Base-by-base conservation (phyloP, 2,113 vertebrate genomes). In the Pseudorectes ferrugineus region DNA sequence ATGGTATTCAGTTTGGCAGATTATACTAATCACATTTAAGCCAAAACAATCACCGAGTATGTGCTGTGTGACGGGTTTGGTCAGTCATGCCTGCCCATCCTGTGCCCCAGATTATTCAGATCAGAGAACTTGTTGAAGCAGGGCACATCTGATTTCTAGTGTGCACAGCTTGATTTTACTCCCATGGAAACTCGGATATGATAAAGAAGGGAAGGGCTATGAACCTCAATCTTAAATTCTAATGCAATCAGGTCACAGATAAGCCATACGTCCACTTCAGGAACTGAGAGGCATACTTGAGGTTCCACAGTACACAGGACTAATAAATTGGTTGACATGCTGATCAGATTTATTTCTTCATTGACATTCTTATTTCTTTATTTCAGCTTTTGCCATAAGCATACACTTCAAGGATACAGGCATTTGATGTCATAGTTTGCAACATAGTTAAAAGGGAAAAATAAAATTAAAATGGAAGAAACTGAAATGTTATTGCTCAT, bases 301-400 rank as follows among this genome's bases (percentile, higher is more conserved):
- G 6, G 11, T 36, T 17, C 18, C 55, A 38, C 9, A 67, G 46
- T 10, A n/a, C 42, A 67, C 8, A 11, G 17, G 12, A 25, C 12
- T 55, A 36, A 40, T 84, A 49, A 49, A 0, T 48, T 89, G 16
- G 14, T 75, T 94, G 57, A 29, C 18, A 92, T 19, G 48, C 85
- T 88, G 43, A 28, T 73, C 38, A 58, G 76, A 77, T 89, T 57
- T 75, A 19, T 84, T 96, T 89, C 45, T 82, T 49, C 36, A 75
- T 33, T 75, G 11, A 58, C 11, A 72, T 61, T 80, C 80, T 72
- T 74, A 66, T 95, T 93, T 85, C 23, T 95, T 70, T 93, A 65
- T 91, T 96, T 95, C 72, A 78, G 68, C 55, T 95, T 92, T 86
- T 90, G 26, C 58, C 52, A 71, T 92, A 92, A 89, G 84, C 29